A percentile compares a stretch with the other conserved stretches of the same genome.
Evolutionary conservation across 2,797 vertebrate genomes (phyloP).

Genomic region (Sebastes paucispinis): DNA sequence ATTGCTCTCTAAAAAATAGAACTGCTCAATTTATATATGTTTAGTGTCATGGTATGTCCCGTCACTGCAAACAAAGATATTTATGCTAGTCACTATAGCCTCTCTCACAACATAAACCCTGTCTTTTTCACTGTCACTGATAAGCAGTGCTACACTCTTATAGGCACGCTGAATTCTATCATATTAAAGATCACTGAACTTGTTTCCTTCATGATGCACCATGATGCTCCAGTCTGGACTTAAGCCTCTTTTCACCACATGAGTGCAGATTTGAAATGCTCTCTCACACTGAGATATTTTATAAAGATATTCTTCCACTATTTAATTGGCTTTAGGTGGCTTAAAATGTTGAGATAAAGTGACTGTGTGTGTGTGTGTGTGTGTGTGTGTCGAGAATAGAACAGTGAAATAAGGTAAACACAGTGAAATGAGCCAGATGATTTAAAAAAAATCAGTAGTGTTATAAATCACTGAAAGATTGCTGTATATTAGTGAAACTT

Average conservation of each 20-base stretch:
- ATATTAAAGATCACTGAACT: no score
- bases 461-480: neutral
- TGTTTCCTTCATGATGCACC: no score
- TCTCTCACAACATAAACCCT: no score
- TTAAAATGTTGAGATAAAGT: neutral
- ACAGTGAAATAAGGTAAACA: neutral
- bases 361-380: neutral
- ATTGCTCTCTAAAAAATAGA: no score
- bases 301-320: neutral
- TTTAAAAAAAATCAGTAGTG: neutral
- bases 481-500: neutral
- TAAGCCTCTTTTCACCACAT: conserved; percentile 11
- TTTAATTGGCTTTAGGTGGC: conserved; percentile 1
- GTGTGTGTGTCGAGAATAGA: neutral
- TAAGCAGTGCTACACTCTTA: no score
- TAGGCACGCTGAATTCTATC: no score
- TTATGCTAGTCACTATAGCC: no score
- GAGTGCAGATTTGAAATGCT: neutral
- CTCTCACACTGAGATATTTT: neutral
- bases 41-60: no score
- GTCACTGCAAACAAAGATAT: no score
- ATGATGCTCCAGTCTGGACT: neutral
- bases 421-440: neutral
- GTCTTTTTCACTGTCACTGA: no score
- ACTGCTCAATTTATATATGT: no score